phyloP scores from a whole-genome alignment of 1,140 invertebrate species.

The Thaumetopoea pityocampa region DNA sequence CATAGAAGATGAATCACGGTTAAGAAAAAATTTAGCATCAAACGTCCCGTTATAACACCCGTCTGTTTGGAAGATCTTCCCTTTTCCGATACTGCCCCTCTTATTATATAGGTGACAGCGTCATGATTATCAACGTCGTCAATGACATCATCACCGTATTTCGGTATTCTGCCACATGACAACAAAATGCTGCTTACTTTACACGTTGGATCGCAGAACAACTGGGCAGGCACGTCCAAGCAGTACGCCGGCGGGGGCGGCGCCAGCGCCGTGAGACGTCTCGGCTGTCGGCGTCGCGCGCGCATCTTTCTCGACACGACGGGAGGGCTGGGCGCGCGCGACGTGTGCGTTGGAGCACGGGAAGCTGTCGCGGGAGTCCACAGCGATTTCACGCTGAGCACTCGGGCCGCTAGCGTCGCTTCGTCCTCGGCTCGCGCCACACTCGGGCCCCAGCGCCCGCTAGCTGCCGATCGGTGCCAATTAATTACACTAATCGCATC shows the following conservation, averaged over 20 bases:
- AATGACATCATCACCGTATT: too few species aligned
- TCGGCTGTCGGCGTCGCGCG: constrained; percentile 53
- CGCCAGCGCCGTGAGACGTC: constrained; percentile 34
- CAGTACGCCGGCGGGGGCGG: constrained; percentile 50
- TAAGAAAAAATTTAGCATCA: too few species aligned
- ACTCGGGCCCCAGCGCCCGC: constrained; percentile 61
- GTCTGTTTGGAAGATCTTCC: too few species aligned
- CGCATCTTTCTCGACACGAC: constrained; percentile 48
- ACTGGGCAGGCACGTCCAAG: constrained; percentile 49
- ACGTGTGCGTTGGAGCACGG: constrained; percentile 8
- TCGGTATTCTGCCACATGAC: too few species aligned
- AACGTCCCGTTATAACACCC: too few species aligned
- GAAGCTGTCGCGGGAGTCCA: constrained; percentile 32
- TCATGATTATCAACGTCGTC: too few species aligned
- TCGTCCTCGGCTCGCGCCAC: constrained; percentile 40
- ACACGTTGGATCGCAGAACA: constrained; percentile 54
- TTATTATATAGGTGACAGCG: too few species aligned
- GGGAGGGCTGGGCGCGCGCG: constrained; percentile 39
- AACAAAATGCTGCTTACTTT: too few species aligned
- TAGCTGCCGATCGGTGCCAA: constrained; percentile 66
- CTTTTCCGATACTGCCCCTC: too few species aligned
- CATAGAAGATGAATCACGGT: too few species aligned
- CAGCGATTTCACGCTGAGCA: constrained; percentile 43
- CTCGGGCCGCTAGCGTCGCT: constrained; percentile 46
- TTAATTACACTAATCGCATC: constrained; percentile 37